phyloP scores from a whole-genome alignment of 64 coral and sea anemone genomes.

The Stylophora pistillata region DNA sequence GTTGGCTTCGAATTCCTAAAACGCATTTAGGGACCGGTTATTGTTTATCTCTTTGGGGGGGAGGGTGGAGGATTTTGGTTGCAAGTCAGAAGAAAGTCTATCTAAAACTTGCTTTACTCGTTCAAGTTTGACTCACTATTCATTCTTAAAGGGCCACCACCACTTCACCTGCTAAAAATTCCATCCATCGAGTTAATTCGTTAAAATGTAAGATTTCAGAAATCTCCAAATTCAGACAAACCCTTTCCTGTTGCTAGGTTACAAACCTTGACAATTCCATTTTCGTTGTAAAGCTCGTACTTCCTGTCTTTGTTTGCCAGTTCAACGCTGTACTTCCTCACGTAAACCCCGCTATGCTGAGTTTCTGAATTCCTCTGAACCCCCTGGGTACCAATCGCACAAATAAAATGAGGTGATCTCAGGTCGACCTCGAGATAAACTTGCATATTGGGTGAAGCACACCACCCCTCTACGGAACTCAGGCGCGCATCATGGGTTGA shows the following conservation, averaged over 20 bases:
- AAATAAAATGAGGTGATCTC: neutral
- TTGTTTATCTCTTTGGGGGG: too few species aligned
- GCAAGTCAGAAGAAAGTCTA: too few species aligned
- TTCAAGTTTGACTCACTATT: too few species aligned
- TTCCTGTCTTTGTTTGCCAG: neutral
- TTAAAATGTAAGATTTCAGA: too few species aligned
- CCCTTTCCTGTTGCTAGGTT: neutral
- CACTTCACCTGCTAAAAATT: too few species aligned
- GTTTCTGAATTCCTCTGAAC: too few species aligned
- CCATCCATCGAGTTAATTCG: too few species aligned
- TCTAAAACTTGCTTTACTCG: too few species aligned
- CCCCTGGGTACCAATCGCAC: slow-evolving; percentile 31
- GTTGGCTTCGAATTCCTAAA: slow-evolving; percentile 1
- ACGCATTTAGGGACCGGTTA: neutral
- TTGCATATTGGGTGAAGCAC: neutral
- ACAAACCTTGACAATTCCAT: slow-evolving; percentile 10
- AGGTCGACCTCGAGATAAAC: neutral
- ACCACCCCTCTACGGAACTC: neutral
- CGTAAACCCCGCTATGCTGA: neutral
- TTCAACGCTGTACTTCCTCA: neutral
- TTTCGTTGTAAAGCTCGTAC: slow-evolving; percentile 9
- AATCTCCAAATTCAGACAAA: too few species aligned
- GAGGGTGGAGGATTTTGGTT: too few species aligned
- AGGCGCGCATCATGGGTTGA: neutral
- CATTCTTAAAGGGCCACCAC: too few species aligned